Conservation (phyloP, 1,140 invertebrate genomes). For the Leptonema lineaticorne region DNA sequence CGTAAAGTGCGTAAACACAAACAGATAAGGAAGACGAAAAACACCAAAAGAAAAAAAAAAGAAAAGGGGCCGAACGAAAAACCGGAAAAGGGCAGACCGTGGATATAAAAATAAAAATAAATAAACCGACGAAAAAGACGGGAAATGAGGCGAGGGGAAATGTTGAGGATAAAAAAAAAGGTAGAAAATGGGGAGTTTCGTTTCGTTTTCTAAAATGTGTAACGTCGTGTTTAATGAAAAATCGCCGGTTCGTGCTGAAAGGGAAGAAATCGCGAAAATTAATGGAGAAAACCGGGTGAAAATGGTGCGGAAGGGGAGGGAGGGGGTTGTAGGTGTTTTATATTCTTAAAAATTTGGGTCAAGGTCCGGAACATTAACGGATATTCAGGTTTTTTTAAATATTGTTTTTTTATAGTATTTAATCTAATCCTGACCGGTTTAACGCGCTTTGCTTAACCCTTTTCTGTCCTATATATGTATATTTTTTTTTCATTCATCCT, state of each 20-base stretch:
- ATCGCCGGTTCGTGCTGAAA: not conserved
- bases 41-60: too few species aligned
- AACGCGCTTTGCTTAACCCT: too few species aligned
- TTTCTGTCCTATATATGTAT: too few species aligned
- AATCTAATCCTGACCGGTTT: too few species aligned
- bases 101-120: not conserved
- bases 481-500: too few species aligned
- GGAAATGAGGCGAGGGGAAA: too few species aligned
- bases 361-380: not conserved
- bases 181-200: too few species aligned
- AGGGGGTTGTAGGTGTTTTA: not conserved
- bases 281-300: not conserved
- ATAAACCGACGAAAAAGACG: not conserved
- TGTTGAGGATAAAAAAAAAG: too few species aligned
- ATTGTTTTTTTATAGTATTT: too few species aligned
- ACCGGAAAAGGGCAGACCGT: too few species aligned
- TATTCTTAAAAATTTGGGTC: not conserved
- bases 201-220: not conserved
- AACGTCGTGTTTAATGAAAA: not conserved
- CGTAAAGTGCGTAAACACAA: not conserved
- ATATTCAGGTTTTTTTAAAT: too few species aligned
- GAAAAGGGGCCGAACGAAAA: too few species aligned
- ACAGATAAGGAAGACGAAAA: not conserved
- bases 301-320: not conserved
- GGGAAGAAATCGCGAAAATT: not conserved